phyloP scores from a whole-genome alignment of 2,888 invertebrate species.

The Agrochola litura region DNA sequence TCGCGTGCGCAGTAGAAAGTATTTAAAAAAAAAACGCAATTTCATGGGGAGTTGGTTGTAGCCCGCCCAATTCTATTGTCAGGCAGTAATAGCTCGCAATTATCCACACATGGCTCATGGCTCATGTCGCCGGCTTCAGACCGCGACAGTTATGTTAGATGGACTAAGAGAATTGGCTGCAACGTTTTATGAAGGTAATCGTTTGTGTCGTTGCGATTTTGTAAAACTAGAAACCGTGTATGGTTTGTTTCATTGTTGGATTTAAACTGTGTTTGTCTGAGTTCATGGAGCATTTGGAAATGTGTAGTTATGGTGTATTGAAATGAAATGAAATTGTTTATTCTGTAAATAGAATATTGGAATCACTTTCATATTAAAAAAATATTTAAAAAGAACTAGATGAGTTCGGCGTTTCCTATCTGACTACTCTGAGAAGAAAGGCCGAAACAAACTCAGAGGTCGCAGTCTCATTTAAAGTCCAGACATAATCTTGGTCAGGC shows the following conservation, averaged over 20 bases:
- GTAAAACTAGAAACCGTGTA: constrained; percentile 64
- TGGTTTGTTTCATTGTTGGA: constrained; percentile 56
- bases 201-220: constrained; percentile 65
- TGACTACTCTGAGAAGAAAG: too few relatives aligned
- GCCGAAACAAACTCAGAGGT: too few relatives aligned
- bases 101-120: constrained; percentile 76
- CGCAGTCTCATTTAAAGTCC: too few relatives aligned
- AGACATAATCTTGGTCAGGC: too few relatives aligned
- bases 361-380: too few relatives aligned
- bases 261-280: constrained; percentile 13
- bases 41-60: constrained; percentile 84
- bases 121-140: constrained; percentile 72
- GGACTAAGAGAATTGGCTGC: constrained; percentile 61
- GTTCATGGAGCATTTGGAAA: constrained; percentile 7
- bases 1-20: constrained; percentile 80
- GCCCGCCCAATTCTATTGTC: constrained; percentile 89
- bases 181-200: constrained; percentile 67
- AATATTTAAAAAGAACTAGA: too few relatives aligned
- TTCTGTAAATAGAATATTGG: too few relatives aligned
- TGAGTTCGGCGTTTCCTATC: too few relatives aligned
- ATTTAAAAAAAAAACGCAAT: constrained; percentile 86
- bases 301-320: neutral
- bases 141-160: constrained; percentile 68
- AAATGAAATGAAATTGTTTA: too few relatives aligned
- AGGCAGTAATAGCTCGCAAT: constrained; percentile 83